A percentile compares a stretch with the other conserved stretches of the same genome.
These are phyloP conservation scores for Ahaetulla prasina DNA, from an alignment of 2,113 vertebrate species.

Conservation along the genomic window DNA sequence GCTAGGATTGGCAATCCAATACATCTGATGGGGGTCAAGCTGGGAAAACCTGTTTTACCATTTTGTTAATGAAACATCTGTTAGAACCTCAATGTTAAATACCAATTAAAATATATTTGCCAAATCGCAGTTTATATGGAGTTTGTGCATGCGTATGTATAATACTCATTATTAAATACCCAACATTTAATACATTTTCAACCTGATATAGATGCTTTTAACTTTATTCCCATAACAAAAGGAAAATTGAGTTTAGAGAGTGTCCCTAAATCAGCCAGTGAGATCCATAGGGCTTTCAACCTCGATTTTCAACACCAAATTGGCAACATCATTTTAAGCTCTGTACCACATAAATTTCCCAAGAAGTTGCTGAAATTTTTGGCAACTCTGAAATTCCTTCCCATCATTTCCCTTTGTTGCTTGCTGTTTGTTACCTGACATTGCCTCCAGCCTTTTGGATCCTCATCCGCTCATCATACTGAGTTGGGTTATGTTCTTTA, in stretches of 20 bases:
- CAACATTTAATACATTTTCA: not conserved
- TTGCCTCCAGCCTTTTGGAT: constrained; percentile 95
- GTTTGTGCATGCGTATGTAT: not conserved
- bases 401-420: not conserved
- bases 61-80: not conserved
- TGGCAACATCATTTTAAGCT: not conserved
- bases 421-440: constrained; percentile 75
- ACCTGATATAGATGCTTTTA: not conserved
- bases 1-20: not conserved
- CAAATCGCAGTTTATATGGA: not conserved
- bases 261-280: not conserved
- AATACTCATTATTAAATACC: not conserved
- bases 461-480: constrained; percentile 94
- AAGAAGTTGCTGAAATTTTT: not conserved
- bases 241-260: not conserved
- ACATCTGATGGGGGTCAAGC: not conserved
- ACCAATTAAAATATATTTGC: not conserved
- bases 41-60: not conserved
- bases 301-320: not conserved
- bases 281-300: not conserved
- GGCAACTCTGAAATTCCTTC: not conserved
- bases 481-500: constrained; percentile 93
- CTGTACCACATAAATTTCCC: not conserved
- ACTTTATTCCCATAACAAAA: not conserved
- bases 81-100: not conserved